These are phyloP conservation scores for Porites divaricata DNA, from an alignment of 92 coral and sea anemone species.

Conservation along the genomic window DNA sequence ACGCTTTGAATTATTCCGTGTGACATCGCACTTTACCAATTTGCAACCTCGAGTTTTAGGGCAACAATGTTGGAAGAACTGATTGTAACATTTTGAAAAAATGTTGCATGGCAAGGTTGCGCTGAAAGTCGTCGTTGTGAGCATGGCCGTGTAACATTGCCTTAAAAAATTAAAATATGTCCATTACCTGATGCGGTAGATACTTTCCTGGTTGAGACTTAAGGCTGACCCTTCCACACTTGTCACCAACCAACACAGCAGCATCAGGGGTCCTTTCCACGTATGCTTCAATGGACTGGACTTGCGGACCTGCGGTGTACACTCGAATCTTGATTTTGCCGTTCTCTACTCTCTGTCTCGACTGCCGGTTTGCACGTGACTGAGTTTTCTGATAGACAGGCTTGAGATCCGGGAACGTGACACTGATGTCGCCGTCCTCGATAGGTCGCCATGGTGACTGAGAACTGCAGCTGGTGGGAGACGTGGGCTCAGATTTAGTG, in stretches of 20 bases:
- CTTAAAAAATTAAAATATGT: no score
- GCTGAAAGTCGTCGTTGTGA: no score
- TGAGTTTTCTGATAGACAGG: slow-evolving; percentile 62
- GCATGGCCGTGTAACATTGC: no score
- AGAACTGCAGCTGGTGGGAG: slow-evolving; percentile 22
- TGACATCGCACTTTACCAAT: no score
- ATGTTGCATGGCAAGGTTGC: no score
- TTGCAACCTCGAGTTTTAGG: no score
- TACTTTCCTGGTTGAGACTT: slow-evolving; percentile 39
- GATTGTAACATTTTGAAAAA: no score
- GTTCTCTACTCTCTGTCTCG: slow-evolving; percentile 59
- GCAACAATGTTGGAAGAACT: no score
- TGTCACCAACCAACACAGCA: slow-evolving; percentile 75
- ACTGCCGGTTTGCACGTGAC: slow-evolving; percentile 59
- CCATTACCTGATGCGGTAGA: slow-evolving; percentile 29
- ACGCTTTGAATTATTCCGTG: no score
- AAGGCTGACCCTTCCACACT: slow-evolving; percentile 76
- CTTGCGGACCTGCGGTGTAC: slow-evolving; percentile 23
- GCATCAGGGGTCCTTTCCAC: slow-evolving; percentile 89
- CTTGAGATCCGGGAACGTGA: slow-evolving; percentile 66
- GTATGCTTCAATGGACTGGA: slow-evolving; percentile 66
- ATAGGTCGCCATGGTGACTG: background rate
- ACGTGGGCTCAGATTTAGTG: slow-evolving; percentile 21
- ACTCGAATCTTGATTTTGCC: slow-evolving; percentile 60
- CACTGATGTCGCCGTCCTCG: slow-evolving; percentile 29